A percentile compares a stretch with the other conserved stretches of the same genome.
These are phyloP conservation scores for Lemur catta DNA, from an alignment of 2,797 vertebrate genomes.

Conservation along the genomic window DNA sequence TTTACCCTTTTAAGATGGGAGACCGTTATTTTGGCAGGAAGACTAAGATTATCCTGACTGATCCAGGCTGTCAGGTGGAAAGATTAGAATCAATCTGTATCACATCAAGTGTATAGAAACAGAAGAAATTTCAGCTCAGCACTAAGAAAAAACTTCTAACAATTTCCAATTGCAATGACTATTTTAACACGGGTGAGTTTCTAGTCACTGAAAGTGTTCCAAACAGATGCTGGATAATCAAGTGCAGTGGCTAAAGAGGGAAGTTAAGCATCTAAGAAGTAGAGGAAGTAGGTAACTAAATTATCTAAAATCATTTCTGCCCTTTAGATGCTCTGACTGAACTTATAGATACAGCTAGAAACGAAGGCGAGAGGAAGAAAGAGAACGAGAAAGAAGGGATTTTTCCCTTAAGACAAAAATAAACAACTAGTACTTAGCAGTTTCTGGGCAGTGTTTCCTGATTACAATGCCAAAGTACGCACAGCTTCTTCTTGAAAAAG, in stretches of 20 bases:
- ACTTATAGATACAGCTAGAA: neutral
- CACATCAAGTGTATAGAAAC: neutral
- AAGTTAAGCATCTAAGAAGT: neutral
- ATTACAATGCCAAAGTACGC: neutral
- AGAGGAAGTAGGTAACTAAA: neutral
- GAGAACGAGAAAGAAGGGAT: neutral
- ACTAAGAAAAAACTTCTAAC: neutral
- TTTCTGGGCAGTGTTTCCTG: neutral
- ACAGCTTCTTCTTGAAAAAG: neutral
- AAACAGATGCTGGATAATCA: neutral
- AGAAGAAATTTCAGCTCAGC: neutral
- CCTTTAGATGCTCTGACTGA: neutral
- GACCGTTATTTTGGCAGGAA: conserved; percentile 5
- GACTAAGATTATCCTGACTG: neutral
- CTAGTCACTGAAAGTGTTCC: neutral
- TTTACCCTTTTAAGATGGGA: neutral
- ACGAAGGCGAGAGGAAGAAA: neutral
- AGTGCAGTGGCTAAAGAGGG: neutral
- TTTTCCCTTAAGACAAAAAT: neutral
- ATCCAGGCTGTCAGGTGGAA: neutral
- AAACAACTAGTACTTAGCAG: neutral
- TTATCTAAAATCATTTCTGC: neutral
- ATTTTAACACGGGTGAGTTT: neutral
- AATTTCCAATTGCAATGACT: neutral
- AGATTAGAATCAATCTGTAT: neutral